phyloP scores from a whole-genome alignment of 2,797 vertebrate genomes.

The Lophotriccus pileatus region DNA sequence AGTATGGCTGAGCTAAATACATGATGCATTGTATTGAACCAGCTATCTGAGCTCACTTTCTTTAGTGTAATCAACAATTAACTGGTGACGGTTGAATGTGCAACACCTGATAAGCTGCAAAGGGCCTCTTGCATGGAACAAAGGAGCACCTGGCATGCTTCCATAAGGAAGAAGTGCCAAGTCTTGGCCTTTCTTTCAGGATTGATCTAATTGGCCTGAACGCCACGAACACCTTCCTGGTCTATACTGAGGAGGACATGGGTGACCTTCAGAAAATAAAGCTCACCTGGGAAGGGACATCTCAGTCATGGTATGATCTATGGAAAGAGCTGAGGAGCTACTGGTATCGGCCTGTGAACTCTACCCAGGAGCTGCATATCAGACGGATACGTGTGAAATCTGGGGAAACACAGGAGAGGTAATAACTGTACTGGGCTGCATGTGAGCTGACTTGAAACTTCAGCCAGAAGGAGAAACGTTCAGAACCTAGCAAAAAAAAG shows the following conservation, averaged over 20 bases:
- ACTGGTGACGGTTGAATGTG: neutral
- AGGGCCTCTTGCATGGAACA: neutral
- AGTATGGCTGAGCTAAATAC: neutral
- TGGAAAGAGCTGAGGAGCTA: constrained; percentile 81
- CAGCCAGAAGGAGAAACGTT: neutral
- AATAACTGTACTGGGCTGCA: neutral
- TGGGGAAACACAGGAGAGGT: constrained; percentile 93
- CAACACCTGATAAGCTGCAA: neutral
- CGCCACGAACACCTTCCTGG: constrained; percentile 91
- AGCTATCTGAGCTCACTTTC: neutral
- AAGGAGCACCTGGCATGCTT: neutral
- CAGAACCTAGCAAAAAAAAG: neutral
- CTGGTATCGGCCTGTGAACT: constrained; percentile 52
- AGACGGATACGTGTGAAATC: constrained; percentile 90
- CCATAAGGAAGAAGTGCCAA: neutral
- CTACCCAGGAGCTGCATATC: constrained; percentile 78
- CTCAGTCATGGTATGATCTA: constrained; percentile 80
- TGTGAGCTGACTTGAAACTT: accelerated
- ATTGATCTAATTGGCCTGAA: constrained; percentile 82
- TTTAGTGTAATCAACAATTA: neutral
- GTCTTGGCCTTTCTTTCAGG: constrained; percentile 66
- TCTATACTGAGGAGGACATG: constrained; percentile 90
- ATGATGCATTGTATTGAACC: accelerated
- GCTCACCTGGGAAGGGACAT: constrained; percentile 84
- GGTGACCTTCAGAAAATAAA: constrained; percentile 89